Evolutionary conservation across 2,797 vertebrate species (phyloP), one percentile per base, ranked within the genome.

Genomic region (Uromys caudimaculatus): DNA sequence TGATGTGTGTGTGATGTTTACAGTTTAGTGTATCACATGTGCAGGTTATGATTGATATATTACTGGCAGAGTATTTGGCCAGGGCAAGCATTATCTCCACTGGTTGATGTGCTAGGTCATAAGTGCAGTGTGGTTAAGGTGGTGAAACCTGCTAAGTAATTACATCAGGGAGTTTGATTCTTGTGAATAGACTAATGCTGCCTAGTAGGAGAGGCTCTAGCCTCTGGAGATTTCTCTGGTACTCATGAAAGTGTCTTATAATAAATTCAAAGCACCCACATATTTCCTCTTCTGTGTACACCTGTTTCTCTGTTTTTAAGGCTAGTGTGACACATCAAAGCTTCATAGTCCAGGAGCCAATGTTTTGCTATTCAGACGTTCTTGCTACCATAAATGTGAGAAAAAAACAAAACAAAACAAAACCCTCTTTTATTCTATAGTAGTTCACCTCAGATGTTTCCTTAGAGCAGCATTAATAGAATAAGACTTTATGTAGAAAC

Each of bases 211-310:
- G 21, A 71, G 6, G 14, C 14, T 69, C 13, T 60, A 29, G 6
- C 6, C 1, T 13, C 50, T 50, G 38, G 5, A 17, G 27, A 27
- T 27, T 29, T 11, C 7, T 79, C 27, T 79, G 12, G 1, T 17
- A 60, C 35, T 88, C 24, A 24, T 27, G 10, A 56, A 16, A 29
- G 3, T 56, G 11, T 32, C n/a, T 23, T 71, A 41, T 32, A 11
- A 69, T n/a, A 41, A 41, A 27, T 2, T 35, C 14, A 64, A 12
- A 17, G 0, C 1, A 52, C 2, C 1, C 17, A 47, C 11, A 35
- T 1, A 8, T 24, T 1, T 23, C 52, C 6, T 47, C 3, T 41
- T 62, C 21, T 86, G 4, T 27, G 47, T 10, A 8, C 41, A 6
- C 0, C 38, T 71, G 7, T 7, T 71, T 86, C 6, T 1, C 24